Conservation (phyloP, 2,797 vertebrate species). For the Hydrophis major region DNA sequence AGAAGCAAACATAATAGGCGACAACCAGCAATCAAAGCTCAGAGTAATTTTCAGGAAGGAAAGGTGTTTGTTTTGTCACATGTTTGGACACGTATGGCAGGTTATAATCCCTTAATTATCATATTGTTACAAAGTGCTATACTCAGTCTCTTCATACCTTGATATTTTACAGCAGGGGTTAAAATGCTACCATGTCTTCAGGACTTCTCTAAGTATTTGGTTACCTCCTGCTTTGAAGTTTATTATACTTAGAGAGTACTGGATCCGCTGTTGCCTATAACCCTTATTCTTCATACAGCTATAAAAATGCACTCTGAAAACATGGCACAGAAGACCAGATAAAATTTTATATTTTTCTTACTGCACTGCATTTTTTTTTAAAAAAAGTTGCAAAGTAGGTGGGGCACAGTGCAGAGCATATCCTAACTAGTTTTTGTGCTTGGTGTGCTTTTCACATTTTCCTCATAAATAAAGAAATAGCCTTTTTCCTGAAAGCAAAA, state of each 20-base stretch:
- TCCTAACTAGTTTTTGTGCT: not conserved
- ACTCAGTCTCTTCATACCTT: not conserved
- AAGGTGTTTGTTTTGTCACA: constrained; percentile 47
- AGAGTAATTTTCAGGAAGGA: constrained; percentile 38
- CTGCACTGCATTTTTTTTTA: not conserved
- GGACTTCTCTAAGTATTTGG: not conserved
- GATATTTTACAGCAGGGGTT: constrained; percentile 2
- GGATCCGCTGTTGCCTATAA: constrained; percentile 23
- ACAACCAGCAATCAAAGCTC: constrained; percentile 27
- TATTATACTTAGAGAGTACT: not conserved
- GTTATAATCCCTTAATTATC: constrained; percentile 39
- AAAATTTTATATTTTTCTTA: constrained; percentile 30
- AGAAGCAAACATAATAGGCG: constrained; percentile 45
- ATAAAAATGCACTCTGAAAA: constrained; percentile 5
- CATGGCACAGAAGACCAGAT: not conserved
- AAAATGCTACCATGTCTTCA: constrained; percentile 22
- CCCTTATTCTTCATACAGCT: constrained; percentile 1
- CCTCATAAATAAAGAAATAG: constrained; percentile 18
- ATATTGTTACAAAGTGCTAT: not conserved
- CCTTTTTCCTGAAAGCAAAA: not conserved
- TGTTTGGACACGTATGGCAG: not conserved
- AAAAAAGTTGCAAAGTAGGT: not conserved
- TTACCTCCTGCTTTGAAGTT: not conserved
- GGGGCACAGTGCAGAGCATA: not conserved
- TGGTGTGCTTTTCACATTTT: not conserved